Evolutionary conservation across 2,888 invertebrate species (phyloP), one percentile per base, ranked within the genome.

Genomic region (Horisme vitalbata): DNA sequence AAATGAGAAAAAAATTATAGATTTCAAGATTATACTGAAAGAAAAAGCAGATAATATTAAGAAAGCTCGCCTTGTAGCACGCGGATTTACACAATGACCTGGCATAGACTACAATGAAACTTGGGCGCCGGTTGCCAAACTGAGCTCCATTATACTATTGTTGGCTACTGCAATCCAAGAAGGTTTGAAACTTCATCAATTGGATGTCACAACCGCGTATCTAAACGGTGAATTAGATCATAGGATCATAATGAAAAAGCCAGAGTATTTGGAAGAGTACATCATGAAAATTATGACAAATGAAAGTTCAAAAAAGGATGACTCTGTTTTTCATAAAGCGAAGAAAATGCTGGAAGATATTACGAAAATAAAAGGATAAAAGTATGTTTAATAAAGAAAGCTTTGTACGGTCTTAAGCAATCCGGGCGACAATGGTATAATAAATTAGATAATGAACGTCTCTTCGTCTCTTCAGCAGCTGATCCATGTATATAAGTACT

Each of bases 191-290:
- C 18, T 45, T 0, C 20, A 12, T 24, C 38, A 38, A n/a, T n/a
- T 38, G 12, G 45, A 45, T 20, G 37, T 45, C 1, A 34, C 12
- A 5, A 45, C 38, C 2, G 45, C 38, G 3, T 45, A 38, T 12
- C 11, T 45, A 6, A 37, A 45, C 33, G 45, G 37, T 1, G 7
- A 20, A 3, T 7, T 45, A 7, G 11, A 37, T 0, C 28, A 45
- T 21, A n/a, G 10, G 2, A 10, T 6, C 37, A 8, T 23, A 24
- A 14, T 8, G 7, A 13, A 12, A 8, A 28, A n/a, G n/a, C n/a
- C n/a, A n/a, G n/a, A n/a, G n/a, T n/a, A n/a, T n/a, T n/a, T n/a
- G n/a, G n/a, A n/a, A 28, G 13, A 28, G 3, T 12, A 13, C 6
- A 12, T 28, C 5, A 12, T 13, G 3, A 13, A 28, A 8, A 26